Evolutionary conservation across 2,113 vertebrate genomes (phyloP).

Genomic region (Elgaria multicarinata): DNA sequence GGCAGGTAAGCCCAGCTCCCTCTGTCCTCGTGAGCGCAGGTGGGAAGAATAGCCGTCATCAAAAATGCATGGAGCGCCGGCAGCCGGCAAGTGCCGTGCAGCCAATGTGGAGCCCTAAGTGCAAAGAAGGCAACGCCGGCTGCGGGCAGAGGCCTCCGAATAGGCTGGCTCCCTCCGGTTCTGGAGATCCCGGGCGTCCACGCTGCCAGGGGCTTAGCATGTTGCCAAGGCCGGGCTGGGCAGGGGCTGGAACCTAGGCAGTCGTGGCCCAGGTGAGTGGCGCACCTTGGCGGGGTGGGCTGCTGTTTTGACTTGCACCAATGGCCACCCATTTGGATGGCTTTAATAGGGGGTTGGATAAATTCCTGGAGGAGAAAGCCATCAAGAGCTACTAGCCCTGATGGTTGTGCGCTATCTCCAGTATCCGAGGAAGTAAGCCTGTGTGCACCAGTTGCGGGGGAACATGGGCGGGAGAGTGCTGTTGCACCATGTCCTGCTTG

Average conservation of each 20-base stretch:
- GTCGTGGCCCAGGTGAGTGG: conserved; percentile 51
- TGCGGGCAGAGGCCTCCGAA: fast-evolving
- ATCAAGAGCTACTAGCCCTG: too few relatives aligned
- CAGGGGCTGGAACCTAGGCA: fast-evolving
- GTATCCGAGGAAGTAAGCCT: too few relatives aligned
- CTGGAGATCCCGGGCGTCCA: fast-evolving
- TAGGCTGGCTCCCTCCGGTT: background rate
- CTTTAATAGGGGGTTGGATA: too few relatives aligned
- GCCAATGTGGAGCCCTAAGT: conserved; percentile 27
- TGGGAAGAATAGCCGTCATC: conserved; percentile 86
- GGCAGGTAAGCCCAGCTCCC: conserved; percentile 63
- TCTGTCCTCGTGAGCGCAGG: conserved; percentile 72
- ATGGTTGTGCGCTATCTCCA: too few relatives aligned
- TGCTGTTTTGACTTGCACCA: too few relatives aligned
- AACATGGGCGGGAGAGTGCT: too few relatives aligned
- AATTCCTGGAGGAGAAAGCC: too few relatives aligned
- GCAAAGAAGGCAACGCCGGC: background rate
- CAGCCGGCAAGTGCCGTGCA: background rate
- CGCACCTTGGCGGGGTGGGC: fast-evolving
- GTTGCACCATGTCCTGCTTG: too few relatives aligned
- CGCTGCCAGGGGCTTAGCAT: background rate
- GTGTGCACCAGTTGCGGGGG: too few relatives aligned
- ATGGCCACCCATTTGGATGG: too few relatives aligned
- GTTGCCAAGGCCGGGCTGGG: fast-evolving
- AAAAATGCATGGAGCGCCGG: conserved; percentile 86